phyloP scores from a whole-genome alignment of 2,113 vertebrate genomes.

The Aptenodytes patagonicus region DNA sequence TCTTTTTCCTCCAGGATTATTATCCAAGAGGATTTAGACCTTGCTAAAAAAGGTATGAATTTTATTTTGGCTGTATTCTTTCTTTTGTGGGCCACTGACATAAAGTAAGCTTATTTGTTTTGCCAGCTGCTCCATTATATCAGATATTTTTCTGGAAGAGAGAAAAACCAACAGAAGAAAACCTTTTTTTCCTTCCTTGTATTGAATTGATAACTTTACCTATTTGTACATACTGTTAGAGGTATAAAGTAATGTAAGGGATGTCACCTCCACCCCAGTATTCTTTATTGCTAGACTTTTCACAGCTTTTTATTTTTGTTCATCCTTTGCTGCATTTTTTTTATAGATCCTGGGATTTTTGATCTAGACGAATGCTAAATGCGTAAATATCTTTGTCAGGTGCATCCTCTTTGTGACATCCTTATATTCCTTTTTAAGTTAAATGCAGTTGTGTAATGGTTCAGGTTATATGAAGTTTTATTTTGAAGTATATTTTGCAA shows the following conservation, averaged over 20 bases:
- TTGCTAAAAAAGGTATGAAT: constrained; percentile 51
- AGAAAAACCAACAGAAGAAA: neutral
- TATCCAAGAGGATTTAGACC: constrained; percentile 1
- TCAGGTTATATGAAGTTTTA: neutral
- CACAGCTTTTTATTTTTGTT: neutral
- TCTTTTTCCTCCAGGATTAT: neutral
- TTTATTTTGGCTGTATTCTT: neutral
- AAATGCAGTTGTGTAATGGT: neutral
- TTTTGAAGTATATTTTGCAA: neutral
- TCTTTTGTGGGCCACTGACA: neutral
- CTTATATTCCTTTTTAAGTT: neutral
- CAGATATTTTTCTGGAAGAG: neutral
- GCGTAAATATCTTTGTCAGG: neutral
- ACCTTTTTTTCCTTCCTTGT: neutral
- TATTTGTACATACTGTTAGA: neutral
- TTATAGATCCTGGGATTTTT: neutral
- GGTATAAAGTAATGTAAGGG: neutral
- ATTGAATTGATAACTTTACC: neutral
- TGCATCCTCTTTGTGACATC: neutral
- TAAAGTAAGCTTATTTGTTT: neutral
- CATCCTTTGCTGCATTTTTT: neutral
- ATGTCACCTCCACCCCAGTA: neutral
- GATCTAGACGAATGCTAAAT: neutral
- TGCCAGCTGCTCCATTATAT: neutral
- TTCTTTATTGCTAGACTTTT: neutral